Conservation (phyloP, 2,113 vertebrate genomes). For the Orthonyx spaldingii region DNA sequence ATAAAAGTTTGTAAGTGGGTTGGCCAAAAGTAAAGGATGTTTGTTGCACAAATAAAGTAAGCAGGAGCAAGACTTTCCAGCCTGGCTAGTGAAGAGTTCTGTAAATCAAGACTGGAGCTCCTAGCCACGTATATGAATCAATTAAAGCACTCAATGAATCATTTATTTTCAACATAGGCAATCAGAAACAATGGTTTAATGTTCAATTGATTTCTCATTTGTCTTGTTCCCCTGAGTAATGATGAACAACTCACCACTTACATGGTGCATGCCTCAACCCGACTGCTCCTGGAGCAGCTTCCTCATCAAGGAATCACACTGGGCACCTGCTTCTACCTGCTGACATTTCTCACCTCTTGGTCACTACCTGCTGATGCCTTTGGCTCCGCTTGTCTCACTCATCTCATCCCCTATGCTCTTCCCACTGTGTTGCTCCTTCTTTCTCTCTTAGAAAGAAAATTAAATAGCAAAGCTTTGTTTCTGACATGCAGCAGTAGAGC, state of each 20-base stretch:
- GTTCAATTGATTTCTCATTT: conserved; percentile 64
- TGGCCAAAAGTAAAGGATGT: conserved; percentile 30
- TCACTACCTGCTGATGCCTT: neutral
- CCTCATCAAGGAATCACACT: neutral
- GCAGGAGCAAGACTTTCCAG: conserved; percentile 49
- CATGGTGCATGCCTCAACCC: neutral
- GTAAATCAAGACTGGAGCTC: conserved; percentile 28
- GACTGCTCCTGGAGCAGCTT: neutral
- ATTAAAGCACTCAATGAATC: conserved; percentile 40
- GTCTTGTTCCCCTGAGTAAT: conserved; percentile 46
- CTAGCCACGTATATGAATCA: conserved; percentile 13
- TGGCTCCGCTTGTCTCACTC: neutral
- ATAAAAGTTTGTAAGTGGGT: neutral
- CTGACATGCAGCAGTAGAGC: accelerated
- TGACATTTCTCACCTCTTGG: neutral
- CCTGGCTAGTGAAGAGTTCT: conserved; percentile 6
- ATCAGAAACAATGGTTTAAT: conserved; percentile 46
- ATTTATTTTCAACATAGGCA: conserved; percentile 34
- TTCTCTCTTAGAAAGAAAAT: neutral
- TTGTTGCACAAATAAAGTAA: conserved; percentile 51
- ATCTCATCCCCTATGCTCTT: neutral
- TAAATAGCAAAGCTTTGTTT: neutral
- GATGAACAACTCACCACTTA: neutral
- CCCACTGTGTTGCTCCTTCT: neutral
- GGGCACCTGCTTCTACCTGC: neutral